Evolutionary conservation across 1,140 invertebrate genomes (phyloP), one percentile per base, ranked within the genome.

Genomic region (Philotrypesis tridentata): DNA sequence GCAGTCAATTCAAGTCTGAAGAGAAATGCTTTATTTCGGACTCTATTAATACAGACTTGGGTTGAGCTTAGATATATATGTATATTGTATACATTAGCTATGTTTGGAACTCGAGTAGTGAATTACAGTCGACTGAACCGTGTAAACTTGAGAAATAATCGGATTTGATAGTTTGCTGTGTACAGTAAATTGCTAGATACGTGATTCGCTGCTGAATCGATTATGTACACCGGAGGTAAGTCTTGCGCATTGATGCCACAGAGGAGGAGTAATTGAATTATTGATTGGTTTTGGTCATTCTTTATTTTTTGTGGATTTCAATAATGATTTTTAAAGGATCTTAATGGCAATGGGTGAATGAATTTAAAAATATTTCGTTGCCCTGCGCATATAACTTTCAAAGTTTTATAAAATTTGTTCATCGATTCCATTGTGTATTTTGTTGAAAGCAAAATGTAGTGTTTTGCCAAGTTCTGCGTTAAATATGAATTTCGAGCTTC

Each of bases 121-220:
- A 37, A 71, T 71, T 71, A 71, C 68, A 33, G 68, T 5, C 1
- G 73, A 40, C n/a, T 12, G 60, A 67, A n/a, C 48, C 14, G 31
- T 63, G 25, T 74, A 73, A 80, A 80, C 70, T 67, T 48, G 60
- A 55, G 60, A 71, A 74, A 74, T 80, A 73, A 80, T 73, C 71
- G 29, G 60, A 80, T 74, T 79, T 37, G 29, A n/a, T 63, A 55
- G 67, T 68, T 78, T 23, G 63, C 60, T 65, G 31, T 31, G 33
- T 7, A 25, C 73, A 63, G 2, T 61, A n/a, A 63, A 61, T 75
- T 37, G n/a, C 33, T 21, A 11, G 17, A 21, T 61, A 25, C 27
- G 29, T 73, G 71, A 2, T 27, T 55, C 7, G 27, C 17, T 11
- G 25, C 25, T 7, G 27, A 55, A 29, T 55, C n/a, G 23, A 55